Evolutionary conservation across 35 echinoderm and acorn worm species (phyloP).

Genomic region (Anneissia japonica): DNA sequence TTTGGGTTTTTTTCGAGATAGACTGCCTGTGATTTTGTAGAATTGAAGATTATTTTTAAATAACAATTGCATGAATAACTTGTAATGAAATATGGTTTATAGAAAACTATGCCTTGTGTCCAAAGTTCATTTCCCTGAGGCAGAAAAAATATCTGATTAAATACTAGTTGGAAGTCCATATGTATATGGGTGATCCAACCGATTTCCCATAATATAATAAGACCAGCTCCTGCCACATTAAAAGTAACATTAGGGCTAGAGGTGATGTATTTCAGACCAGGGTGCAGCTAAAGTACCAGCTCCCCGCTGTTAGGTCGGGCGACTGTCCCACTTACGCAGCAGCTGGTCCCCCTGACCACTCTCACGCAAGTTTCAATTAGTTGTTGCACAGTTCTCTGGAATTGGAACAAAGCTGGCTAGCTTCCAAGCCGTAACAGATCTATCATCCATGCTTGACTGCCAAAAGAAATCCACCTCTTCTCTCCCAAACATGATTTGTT

Average conservation of each 20-base stretch:
- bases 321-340: neutral
- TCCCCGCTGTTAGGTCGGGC: neutral
- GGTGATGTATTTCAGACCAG: neutral
- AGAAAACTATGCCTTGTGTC: neutral
- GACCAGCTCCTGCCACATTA: neutral
- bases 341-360: neutral
- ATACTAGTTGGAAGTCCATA: neutral
- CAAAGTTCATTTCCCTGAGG: neutral
- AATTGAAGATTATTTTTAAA: neutral
- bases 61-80: neutral
- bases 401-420: neutral
- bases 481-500: neutral
- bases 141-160: neutral
- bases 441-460: neutral
- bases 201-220: neutral
- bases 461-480: neutral
- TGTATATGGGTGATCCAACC: neutral
- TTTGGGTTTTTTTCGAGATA: too few species aligned
- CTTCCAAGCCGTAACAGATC: neutral
- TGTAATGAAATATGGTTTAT: neutral
- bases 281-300: neutral
- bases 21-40: neutral
- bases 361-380: neutral
- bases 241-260: neutral
- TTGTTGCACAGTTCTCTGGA: neutral